phyloP scores from a whole-genome alignment of 1,140 invertebrate genomes.

The Tetramorium alpestre region DNA sequence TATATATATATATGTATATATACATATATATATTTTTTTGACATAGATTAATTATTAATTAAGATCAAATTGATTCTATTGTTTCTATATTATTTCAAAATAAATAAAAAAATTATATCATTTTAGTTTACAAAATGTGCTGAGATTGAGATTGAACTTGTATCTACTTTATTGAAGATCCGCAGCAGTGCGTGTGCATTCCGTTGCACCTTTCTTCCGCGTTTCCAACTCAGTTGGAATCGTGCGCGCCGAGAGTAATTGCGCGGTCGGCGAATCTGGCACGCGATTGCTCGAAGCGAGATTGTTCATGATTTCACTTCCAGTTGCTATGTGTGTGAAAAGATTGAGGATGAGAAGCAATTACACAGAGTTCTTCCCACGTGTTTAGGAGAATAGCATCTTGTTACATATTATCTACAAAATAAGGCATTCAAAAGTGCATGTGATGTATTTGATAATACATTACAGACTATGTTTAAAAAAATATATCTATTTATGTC shows the following conservation, averaged over 20 bases:
- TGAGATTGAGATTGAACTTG: constrained; percentile 25
- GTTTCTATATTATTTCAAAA: background rate
- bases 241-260: constrained; percentile 29
- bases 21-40: no score
- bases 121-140: background rate
- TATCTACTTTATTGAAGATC: background rate
- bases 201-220: constrained; percentile 7
- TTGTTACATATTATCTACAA: background rate
- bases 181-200: background rate
- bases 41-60: constrained; percentile 11
- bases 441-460: background rate
- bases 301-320: constrained; percentile 56
- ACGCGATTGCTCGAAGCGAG: constrained; percentile 56
- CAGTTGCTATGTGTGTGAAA: constrained; percentile 23
- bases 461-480: background rate
- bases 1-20: no score
- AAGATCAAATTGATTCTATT: background rate
- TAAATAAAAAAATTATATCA: background rate
- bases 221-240: constrained; percentile 28
- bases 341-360: constrained; percentile 42
- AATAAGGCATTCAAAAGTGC: background rate
- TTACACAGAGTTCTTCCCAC: background rate
- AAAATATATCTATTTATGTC: background rate
- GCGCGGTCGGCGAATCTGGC: constrained; percentile 55
- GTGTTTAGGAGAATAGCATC: constrained; percentile 8